Evolutionary conservation across 37 sponge, comb jelly and placozoan genomes (phyloP).

Genomic region (Trichoplax adhaerens): DNA sequence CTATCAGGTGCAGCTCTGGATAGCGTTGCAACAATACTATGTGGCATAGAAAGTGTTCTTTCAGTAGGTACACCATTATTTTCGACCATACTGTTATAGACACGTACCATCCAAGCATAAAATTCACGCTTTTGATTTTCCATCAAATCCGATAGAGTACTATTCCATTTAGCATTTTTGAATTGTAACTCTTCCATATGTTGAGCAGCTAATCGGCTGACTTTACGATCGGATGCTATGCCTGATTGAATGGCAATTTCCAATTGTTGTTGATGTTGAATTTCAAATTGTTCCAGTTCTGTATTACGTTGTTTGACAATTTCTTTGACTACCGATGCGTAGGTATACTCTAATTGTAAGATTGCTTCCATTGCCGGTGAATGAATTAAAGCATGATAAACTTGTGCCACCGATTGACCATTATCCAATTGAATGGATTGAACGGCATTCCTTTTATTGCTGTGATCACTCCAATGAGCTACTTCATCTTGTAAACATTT

Average conservation of each 20-base stretch:
- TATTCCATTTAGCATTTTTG: slow-evolving; percentile 25
- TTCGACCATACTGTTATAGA: slow-evolving; percentile 23
- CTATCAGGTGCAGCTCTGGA: background rate
- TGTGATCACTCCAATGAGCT: too few relatives aligned
- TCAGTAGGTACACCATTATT: too few relatives aligned
- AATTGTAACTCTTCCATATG: slow-evolving; percentile 28
- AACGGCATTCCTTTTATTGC: too few relatives aligned
- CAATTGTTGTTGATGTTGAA: background rate
- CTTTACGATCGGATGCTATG: slow-evolving; percentile 29
- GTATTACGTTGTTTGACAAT: slow-evolving; percentile 16
- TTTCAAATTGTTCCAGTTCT: slow-evolving; percentile 3
- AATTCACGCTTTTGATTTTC: slow-evolving; percentile 52
- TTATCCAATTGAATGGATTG: too few relatives aligned
- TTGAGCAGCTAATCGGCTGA: slow-evolving; percentile 20
- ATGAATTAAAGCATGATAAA: slow-evolving; percentile 72
- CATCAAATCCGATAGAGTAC: slow-evolving; percentile 28
- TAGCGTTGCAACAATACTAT: too few relatives aligned
- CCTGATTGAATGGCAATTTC: slow-evolving; percentile 6
- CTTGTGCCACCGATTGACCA: background rate
- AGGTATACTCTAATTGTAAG: slow-evolving; percentile 77
- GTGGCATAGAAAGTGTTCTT: background rate
- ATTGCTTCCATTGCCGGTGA: slow-evolving; percentile 58
- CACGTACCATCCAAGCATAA: slow-evolving; percentile 42
- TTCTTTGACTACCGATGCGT: slow-evolving; percentile 43
- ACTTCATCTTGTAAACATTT: too few relatives aligned